phyloP scores from a whole-genome alignment of 1,140 invertebrate genomes.

The Cydia fagiglandana region DNA sequence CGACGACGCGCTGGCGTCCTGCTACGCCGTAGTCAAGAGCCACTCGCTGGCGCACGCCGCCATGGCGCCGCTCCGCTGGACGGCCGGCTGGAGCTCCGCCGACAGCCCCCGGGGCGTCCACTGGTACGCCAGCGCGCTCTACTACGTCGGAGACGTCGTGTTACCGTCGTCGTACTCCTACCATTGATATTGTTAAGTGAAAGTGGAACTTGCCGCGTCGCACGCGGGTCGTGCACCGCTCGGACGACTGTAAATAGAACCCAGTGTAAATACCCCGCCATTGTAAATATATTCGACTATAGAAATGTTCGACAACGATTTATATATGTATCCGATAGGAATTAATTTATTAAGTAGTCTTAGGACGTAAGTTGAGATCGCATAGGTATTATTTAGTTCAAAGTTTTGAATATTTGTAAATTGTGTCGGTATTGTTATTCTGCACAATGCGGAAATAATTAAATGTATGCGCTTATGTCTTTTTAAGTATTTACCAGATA shows the following conservation, averaged over 20 bases:
- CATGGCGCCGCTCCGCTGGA: constrained; percentile 87
- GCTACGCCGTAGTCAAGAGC: constrained; percentile 94
- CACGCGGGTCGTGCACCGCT: constrained; percentile 67
- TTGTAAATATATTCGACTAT: constrained; percentile 49
- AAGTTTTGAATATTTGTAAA: constrained; percentile 73
- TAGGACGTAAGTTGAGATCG: constrained; percentile 58
- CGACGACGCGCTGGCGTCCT: constrained; percentile 94
- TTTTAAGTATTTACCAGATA: constrained; percentile 57
- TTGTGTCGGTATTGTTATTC: constrained; percentile 79
- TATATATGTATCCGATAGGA: constrained; percentile 46
- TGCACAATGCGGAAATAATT: constrained; percentile 79
- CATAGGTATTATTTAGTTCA: constrained; percentile 57
- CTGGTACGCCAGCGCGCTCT: constrained; percentile 92
- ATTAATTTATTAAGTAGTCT: constrained; percentile 75
- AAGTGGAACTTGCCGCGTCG: constrained; percentile 43
- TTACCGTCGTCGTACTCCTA: constrained; percentile 81
- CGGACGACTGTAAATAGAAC: constrained; percentile 55
- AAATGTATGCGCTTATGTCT: constrained; percentile 78
- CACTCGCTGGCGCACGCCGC: constrained; percentile 91
- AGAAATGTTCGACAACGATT: constrained; percentile 37
- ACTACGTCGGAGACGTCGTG: constrained; percentile 84
- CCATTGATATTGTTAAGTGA: constrained; percentile 51
- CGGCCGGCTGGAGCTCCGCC: constrained; percentile 53
- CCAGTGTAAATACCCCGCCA: constrained; percentile 51
- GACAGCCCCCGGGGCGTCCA: constrained; percentile 83